phyloP scores from a whole-genome alignment of 1,140 invertebrate species.

The Nebria ingens region DNA sequence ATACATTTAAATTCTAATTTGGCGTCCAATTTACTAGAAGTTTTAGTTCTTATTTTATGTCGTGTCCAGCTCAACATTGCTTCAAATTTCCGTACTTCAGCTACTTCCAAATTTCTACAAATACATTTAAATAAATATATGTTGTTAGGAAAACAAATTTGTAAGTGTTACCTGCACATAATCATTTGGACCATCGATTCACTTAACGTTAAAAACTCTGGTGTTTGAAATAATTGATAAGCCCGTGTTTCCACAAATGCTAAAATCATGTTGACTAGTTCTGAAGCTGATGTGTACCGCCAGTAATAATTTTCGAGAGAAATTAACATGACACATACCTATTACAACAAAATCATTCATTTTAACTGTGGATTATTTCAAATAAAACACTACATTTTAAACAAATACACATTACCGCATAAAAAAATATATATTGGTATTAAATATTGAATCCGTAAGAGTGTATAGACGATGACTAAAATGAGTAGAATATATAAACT shows the following conservation, averaged over 20 bases:
- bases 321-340: constrained; percentile 85
- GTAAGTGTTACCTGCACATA: constrained; percentile 54
- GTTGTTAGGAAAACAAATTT: not conserved
- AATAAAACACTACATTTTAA: no score
- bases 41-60: constrained; percentile 67
- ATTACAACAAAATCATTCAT: no score
- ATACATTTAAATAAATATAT: constrained; percentile 10
- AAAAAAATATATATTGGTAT: not conserved
- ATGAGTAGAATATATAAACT: constrained; percentile 22
- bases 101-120: constrained; percentile 61
- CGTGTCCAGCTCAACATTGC: constrained; percentile 85
- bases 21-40: constrained; percentile 65
- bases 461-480: no score
- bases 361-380: no score
- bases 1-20: constrained; percentile 85
- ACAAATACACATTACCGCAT: not conserved
- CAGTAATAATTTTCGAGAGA: constrained; percentile 91
- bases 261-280: constrained; percentile 88
- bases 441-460: not conserved
- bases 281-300: constrained; percentile 87
- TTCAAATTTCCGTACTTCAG: constrained; percentile 88
- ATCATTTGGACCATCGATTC: constrained; percentile 94
- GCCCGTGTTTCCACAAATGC: constrained; percentile 81
- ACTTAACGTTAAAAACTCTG: constrained; percentile 76
- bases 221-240: constrained; percentile 66